Conservation (phyloP, 2,888 invertebrate genomes). For the Temnothorax rugatulus region DNA sequence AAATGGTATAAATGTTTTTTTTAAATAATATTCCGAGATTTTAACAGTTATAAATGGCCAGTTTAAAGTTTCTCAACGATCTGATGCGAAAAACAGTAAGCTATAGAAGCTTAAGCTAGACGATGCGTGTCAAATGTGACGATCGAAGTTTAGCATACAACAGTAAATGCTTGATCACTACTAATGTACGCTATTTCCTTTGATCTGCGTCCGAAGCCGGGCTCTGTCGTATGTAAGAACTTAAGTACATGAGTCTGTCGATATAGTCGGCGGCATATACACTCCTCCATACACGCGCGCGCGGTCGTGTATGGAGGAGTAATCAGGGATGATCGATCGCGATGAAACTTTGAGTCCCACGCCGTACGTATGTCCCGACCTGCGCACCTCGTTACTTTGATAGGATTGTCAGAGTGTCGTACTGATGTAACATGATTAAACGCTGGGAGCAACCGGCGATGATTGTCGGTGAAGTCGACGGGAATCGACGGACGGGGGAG, state of each 20-base stretch:
- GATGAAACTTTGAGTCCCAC: slow-evolving; percentile 47
- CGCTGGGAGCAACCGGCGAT: slow-evolving; percentile 46
- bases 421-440: slow-evolving; percentile 50
- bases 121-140: slow-evolving; percentile 33
- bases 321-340: slow-evolving; percentile 66
- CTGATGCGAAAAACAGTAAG: neutral
- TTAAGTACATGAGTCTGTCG: slow-evolving; percentile 48
- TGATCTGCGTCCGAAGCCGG: slow-evolving; percentile 33
- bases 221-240: slow-evolving; percentile 40
- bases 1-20: neutral
- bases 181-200: slow-evolving; percentile 44
- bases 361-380: slow-evolving; percentile 18
- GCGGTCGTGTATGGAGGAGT: slow-evolving; percentile 48
- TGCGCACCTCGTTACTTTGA: slow-evolving; percentile 53
- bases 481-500: slow-evolving; percentile 22
- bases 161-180: slow-evolving; percentile 35
- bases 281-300: neutral
- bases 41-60: neutral
- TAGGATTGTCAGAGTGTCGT: slow-evolving; percentile 51
- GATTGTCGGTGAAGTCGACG: slow-evolving; percentile 57
- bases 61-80: neutral
- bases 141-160: slow-evolving; percentile 29
- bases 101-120: neutral
- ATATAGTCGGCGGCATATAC: slow-evolving; percentile 40
- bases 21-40: neutral